A percentile compares a stretch with the other conserved stretches of the same genome.
Evolutionary conservation across 2,797 vertebrate genomes (phyloP).

Genomic region (Pteropus rufus): DNA sequence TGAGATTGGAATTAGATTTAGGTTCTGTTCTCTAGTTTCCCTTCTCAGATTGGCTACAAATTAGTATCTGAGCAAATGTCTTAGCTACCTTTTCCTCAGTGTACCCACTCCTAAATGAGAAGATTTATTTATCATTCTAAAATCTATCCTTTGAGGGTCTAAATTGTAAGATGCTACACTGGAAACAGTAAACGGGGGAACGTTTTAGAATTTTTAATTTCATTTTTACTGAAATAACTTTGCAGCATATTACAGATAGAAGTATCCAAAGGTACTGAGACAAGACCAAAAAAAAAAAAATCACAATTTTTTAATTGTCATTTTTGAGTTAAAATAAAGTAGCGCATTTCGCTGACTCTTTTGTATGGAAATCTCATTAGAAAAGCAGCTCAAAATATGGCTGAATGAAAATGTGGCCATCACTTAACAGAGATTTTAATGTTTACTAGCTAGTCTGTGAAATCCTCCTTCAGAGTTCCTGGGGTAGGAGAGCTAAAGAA

Average conservation of each 20-base stretch:
- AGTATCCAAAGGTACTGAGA: neutral
- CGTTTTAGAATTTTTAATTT: neutral
- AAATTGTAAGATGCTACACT: neutral
- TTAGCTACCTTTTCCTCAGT: neutral
- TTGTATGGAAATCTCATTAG: neutral
- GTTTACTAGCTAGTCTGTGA: neutral
- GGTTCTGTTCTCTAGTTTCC: neutral
- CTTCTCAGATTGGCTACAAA: neutral
- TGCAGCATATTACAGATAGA: neutral
- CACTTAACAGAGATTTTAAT: neutral
- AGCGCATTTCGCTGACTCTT: neutral
- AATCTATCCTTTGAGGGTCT: neutral
- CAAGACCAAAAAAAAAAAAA: neutral
- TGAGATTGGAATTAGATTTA: neutral
- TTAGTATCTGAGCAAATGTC: neutral
- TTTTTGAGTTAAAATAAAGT: neutral
- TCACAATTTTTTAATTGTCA: neutral
- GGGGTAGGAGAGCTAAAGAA: neutral
- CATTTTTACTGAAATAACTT: conserved; percentile 19
- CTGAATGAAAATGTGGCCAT: neutral
- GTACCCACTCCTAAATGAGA: neutral
- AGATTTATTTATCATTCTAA: neutral
- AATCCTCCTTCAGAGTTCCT: neutral
- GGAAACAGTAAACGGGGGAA: neutral
- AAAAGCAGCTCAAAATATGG: neutral